phyloP scores from a whole-genome alignment of 2,888 invertebrate genomes.

The Bimastos eiseni region DNA sequence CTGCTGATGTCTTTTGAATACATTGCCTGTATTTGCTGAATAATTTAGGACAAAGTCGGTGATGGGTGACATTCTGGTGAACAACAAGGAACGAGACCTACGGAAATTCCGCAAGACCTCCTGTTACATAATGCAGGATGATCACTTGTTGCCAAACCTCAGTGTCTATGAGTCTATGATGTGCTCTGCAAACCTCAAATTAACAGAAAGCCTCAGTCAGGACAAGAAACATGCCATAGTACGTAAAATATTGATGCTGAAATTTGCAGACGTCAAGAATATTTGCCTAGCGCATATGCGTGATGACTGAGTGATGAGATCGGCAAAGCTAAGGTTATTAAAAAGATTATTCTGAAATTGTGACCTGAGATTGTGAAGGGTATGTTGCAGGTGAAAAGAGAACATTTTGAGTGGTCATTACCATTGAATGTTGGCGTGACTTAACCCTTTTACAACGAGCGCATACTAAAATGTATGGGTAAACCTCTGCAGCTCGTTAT shows the following conservation, averaged over 20 bases:
- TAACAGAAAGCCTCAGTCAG: constrained; percentile 72
- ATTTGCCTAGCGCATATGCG: no score
- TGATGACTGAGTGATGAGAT: no score
- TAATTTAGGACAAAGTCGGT: constrained; percentile 62
- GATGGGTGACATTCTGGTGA: constrained; percentile 74
- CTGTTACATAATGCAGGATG: constrained; percentile 91
- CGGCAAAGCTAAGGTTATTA: no score
- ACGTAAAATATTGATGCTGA: background rate
- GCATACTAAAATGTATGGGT: no score
- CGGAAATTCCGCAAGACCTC: constrained; percentile 81
- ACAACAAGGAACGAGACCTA: constrained; percentile 75
- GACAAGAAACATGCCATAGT: constrained; percentile 82
- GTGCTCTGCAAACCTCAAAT: constrained; percentile 82
- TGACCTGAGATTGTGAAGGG: no score
- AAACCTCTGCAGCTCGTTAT: no score
- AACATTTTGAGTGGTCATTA: background rate
- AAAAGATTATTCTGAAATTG: no score
- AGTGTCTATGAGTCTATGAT: constrained; percentile 84
- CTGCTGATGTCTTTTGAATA: background rate
- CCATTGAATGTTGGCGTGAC: background rate
- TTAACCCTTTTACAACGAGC: no score
- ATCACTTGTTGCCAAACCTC: constrained; percentile 79
- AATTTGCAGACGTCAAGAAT: no score
- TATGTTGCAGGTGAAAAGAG: no score
- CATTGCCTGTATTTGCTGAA: background rate